Evolutionary conservation across 1,140 invertebrate genomes (phyloP).

Genomic region (Drosophila tristis): DNA sequence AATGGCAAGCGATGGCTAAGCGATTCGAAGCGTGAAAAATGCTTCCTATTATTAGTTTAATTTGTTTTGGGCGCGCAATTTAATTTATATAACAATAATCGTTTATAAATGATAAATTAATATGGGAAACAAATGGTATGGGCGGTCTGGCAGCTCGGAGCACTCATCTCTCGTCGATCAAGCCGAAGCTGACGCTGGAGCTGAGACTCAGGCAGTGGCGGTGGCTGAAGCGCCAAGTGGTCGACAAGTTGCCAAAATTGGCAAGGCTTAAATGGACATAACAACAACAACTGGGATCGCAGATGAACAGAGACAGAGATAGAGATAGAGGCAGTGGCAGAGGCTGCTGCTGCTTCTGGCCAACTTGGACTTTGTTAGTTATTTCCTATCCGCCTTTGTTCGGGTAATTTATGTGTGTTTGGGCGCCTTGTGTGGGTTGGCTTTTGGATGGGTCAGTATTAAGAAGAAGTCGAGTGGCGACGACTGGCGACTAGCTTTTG

Average conservation of each 20-base stretch:
- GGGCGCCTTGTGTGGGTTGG: slow-evolving; percentile 40
- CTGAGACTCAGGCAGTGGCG: slow-evolving; percentile 43
- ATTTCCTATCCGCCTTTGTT: slow-evolving; percentile 74
- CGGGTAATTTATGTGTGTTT: slow-evolving; percentile 44
- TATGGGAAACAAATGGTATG: slow-evolving; percentile 79
- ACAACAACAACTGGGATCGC: slow-evolving; percentile 42
- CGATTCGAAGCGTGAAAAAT: slow-evolving; percentile 70
- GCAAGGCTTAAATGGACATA: slow-evolving; percentile 78
- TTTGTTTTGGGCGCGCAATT: slow-evolving; percentile 81
- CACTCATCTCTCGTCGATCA: slow-evolving; percentile 39
- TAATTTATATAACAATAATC: slow-evolving; percentile 82
- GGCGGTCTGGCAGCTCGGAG: slow-evolving; percentile 52
- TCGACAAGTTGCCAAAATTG: slow-evolving; percentile 80
- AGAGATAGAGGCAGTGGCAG: background rate
- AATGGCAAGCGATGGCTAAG: slow-evolving; percentile 38
- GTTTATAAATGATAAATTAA: slow-evolving; percentile 83
- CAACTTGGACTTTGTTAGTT: slow-evolving; percentile 58
- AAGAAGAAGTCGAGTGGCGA: background rate
- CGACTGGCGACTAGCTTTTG: slow-evolving; percentile 33
- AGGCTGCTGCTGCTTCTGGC: slow-evolving; percentile 13
- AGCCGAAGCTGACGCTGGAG: slow-evolving; percentile 49
- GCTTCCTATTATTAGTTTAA: slow-evolving; percentile 82
- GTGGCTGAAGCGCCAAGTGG: slow-evolving; percentile 61
- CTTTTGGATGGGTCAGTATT: slow-evolving; percentile 52
- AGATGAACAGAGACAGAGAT: slow-evolving; percentile 2